Evolutionary conservation across 1,140 invertebrate genomes (phyloP), one percentile per base, ranked within the genome.

Genomic region (Lamellibrachia luymesi): DNA sequence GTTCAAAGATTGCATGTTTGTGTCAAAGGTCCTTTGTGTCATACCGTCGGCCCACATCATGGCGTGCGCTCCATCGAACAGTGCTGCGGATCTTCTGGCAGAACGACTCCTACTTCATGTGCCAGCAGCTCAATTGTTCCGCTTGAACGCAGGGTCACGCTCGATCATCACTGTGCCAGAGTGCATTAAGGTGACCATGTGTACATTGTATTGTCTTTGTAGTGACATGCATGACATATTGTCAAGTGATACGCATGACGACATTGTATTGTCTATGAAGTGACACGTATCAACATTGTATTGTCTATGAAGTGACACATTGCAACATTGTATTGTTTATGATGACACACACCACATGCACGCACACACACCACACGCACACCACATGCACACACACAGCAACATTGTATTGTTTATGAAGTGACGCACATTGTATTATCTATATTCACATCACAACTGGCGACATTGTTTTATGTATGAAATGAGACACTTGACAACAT

Each of bases 1-100:
- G 38, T 38, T 38, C 38, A 38, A 38, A 38, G 38, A 38, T 38
- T 38, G 38, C 38, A 2, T 80, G 64, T 10, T 80, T 80, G 64
- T 80, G 52, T 95, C 98, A 49, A 98, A 99, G 96, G 97, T 98
- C 94, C 96, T 97, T 7, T 96, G 95, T 27, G 95, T 97, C 4
- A 95, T 98, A n/a, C 97, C 97, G 0, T 96, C 97, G 4, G 93
- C 94, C 91, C 96, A 98, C 94, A 97, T 99, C 92, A 95, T 99
- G 64, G 97, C 98, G 51, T 98, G 98, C 56, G 98, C 98, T 25
- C 98, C 98, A 4, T 98, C 98, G 1, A 99, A 99, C 94, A 98
- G 97, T 95, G 98, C 98, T 7, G 98, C 98, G 1, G 98, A 99
- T 97, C 96, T 98, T 92, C 93, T 96, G 38, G 94, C 94, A 22